Evolutionary conservation across 2,797 vertebrate species (phyloP).

Genomic region (Sebastolobus alascanus): DNA sequence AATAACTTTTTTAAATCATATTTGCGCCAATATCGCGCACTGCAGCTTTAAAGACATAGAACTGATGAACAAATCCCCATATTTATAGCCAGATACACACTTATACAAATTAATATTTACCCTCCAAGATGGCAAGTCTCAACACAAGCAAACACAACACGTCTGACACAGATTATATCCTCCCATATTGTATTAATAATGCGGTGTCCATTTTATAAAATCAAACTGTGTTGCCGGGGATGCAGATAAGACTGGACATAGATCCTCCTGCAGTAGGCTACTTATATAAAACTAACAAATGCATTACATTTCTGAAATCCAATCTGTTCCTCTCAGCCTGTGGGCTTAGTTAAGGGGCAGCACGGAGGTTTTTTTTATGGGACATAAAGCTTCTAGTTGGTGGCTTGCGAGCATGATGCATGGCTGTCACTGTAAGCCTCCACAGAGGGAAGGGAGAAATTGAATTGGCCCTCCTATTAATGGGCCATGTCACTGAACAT

Average conservation of each 20-base stretch:
- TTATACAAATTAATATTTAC: background rate
- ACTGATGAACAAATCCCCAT: background rate
- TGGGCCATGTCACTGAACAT: conserved; percentile 46
- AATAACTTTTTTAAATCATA: too few relatives aligned
- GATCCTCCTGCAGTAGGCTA: background rate
- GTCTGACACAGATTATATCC: background rate
- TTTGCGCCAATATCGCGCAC: too few relatives aligned
- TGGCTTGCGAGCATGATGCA: conserved; percentile 55
- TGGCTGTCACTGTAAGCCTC: conserved; percentile 69
- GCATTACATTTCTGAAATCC: conserved; percentile 45
- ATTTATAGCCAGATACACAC: background rate
- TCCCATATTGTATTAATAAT: background rate
- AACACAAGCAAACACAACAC: background rate
- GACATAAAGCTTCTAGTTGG: conserved; percentile 50
- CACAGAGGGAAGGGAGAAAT: conserved; percentile 60
- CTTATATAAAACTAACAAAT: conserved; percentile 40
- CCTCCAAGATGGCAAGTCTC: background rate
- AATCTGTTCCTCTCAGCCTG: conserved; percentile 37
- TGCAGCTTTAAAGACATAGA: background rate
- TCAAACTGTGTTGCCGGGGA: background rate
- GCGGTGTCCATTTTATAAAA: background rate
- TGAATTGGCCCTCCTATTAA: conserved; percentile 68
- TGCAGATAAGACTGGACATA: conserved; percentile 6
- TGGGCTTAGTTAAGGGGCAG: conserved; percentile 35
- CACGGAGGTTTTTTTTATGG: conserved; percentile 41